Percentiles rank a stretch among this genome's conserved stretches.
Conservation (phyloP, 2,888 invertebrate species). For the Tubiluchus corallicola region DNA sequence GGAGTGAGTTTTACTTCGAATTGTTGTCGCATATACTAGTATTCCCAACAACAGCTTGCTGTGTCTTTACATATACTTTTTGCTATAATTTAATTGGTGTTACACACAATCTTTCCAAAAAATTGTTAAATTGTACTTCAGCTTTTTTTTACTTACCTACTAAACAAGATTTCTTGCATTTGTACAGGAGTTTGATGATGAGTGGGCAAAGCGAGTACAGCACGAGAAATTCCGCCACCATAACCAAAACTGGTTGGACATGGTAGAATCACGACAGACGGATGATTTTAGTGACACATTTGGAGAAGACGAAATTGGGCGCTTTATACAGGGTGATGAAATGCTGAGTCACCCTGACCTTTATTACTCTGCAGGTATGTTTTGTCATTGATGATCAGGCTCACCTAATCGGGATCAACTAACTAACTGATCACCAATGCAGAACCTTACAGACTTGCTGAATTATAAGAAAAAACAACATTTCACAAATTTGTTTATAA, state of each 20-base stretch:
- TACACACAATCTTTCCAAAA: constrained; percentile 5
- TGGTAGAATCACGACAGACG: constrained; percentile 48
- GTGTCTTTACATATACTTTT: constrained; percentile 8
- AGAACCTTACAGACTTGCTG: too few species aligned
- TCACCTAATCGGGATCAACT: too few species aligned
- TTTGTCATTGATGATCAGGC: too few species aligned
- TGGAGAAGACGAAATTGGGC: not conserved
- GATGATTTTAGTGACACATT: constrained; percentile 21
- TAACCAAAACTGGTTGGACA: constrained; percentile 94
- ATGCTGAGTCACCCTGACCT: too few species aligned
- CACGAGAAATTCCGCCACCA: constrained; percentile 91
- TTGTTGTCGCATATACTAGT: too few species aligned
- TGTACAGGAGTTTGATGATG: constrained; percentile 49
- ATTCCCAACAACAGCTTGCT: too few species aligned
- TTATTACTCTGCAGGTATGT: too few species aligned
- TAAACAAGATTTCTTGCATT: not conserved
- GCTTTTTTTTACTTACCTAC: constrained; percentile 4
- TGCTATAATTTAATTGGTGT: not conserved
- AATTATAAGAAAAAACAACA: too few species aligned
- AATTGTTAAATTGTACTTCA: not conserved
- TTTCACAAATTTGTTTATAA: too few species aligned
- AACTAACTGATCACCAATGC: too few species aligned
- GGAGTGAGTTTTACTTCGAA: too few species aligned
- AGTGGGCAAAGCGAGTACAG: constrained; percentile 84
- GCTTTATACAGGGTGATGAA: too few species aligned